These are phyloP conservation scores for Patella vulgata DNA, from an alignment of 1,140 invertebrate species.

Conservation along the genomic window DNA sequence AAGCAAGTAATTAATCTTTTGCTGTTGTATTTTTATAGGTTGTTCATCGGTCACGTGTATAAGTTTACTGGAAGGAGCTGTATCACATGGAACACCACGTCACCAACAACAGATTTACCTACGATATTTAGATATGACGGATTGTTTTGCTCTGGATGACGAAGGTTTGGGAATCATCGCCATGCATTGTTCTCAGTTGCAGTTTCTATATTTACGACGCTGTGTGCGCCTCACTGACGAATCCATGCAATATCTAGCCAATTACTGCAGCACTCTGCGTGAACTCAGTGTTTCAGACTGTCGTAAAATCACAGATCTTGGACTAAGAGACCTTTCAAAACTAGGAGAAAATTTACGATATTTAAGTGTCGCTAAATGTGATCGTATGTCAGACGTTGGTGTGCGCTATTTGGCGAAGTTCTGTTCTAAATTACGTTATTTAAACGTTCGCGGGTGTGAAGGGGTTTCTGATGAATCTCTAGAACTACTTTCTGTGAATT, in stretches of 20 bases:
- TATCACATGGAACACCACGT: slow-evolving; percentile 69
- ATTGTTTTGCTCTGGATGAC: slow-evolving; percentile 85
- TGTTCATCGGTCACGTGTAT: slow-evolving; percentile 78
- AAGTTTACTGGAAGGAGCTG: slow-evolving; percentile 73
- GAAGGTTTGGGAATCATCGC: slow-evolving; percentile 83
- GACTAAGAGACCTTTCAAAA: slow-evolving; percentile 88
- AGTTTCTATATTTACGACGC: slow-evolving; percentile 87
- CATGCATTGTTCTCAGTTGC: slow-evolving; percentile 85
- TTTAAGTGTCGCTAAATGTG: slow-evolving; percentile 90
- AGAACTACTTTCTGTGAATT: slow-evolving; percentile 82
- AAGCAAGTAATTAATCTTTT: no score
- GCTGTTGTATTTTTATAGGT: slow-evolving; percentile 67
- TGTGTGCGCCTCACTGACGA: slow-evolving; percentile 72
- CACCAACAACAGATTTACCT: slow-evolving; percentile 64
- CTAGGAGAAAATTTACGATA: slow-evolving; percentile 84
- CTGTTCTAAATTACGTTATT: slow-evolving; percentile 88
- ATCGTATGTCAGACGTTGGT: slow-evolving; percentile 88
- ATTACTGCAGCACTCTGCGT: slow-evolving; percentile 82
- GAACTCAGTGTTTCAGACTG: slow-evolving; percentile 93
- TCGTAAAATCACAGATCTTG: slow-evolving; percentile 87
- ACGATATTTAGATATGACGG: slow-evolving; percentile 75
- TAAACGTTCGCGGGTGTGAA: slow-evolving; percentile 91
- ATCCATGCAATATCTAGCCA: slow-evolving; percentile 76
- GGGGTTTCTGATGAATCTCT: slow-evolving; percentile 90
- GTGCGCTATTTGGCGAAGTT: slow-evolving; percentile 87